phyloP scores from a whole-genome alignment of 2,797 vertebrate species.

The Crax fasciolata region DNA sequence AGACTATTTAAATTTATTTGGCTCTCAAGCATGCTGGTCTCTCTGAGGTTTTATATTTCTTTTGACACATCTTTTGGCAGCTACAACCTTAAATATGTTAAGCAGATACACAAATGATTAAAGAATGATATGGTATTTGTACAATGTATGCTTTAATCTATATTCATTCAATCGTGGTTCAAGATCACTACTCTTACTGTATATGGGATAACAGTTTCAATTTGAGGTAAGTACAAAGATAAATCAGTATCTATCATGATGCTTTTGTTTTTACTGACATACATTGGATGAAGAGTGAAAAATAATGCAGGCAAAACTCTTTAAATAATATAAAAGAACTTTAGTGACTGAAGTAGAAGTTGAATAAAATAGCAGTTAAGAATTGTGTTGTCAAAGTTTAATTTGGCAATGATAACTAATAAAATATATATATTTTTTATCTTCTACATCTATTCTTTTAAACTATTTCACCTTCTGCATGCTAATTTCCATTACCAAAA shows the following conservation, averaged over 20 bases:
- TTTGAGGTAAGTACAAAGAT: not conserved
- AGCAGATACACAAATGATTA: conserved; percentile 23
- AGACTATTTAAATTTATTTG: not conserved
- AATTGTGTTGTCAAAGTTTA: not conserved
- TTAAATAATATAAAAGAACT: not conserved
- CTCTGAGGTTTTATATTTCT: not conserved
- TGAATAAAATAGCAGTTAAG: not conserved
- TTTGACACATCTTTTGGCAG: conserved; percentile 18
- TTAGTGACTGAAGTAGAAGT: not conserved
- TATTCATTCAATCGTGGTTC: not conserved
- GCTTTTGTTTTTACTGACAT: not conserved
- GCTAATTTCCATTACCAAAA: not conserved
- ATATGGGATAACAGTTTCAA: not conserved
- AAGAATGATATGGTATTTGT: not conserved
- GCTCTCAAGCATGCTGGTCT: not conserved
- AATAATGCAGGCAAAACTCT: not conserved
- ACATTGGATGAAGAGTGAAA: not conserved
- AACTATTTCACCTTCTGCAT: not conserved
- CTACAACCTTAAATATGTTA: not conserved
- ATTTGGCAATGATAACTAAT: not conserved
- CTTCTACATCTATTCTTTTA: not conserved
- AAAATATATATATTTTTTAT: no score
- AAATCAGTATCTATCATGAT: not conserved
- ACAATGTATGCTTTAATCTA: conserved; percentile 4
- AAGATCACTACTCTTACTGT: not conserved